Conservation (phyloP, 2,888 invertebrate species). For the Camponotus fellah region DNA sequence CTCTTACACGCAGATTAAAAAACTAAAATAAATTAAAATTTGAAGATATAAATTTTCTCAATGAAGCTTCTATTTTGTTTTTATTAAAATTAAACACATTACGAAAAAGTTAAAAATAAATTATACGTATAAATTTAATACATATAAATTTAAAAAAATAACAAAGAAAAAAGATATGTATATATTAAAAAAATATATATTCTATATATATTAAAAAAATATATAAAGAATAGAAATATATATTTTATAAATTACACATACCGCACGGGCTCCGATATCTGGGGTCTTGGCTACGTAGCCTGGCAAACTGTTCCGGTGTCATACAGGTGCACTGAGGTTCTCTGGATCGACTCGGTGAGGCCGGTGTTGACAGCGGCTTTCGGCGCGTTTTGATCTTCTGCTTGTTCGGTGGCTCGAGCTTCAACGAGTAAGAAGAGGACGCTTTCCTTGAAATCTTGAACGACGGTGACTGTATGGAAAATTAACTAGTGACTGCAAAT, state of each 20-base stretch:
- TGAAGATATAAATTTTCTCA: background rate
- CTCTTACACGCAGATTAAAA: background rate
- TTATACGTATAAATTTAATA: background rate
- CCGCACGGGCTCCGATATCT: conserved; percentile 89
- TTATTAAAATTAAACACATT: background rate
- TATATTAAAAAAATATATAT: background rate
- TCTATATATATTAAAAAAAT: background rate
- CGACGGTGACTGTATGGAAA: conserved; percentile 94
- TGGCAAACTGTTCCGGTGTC: conserved; percentile 96
- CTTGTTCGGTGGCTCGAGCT: conserved; percentile 95
- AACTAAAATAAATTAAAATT: background rate
- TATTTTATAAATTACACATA: conserved; percentile 58
- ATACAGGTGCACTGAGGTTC: conserved; percentile 98
- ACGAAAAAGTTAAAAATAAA: background rate
- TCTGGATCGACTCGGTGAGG: conserved; percentile 95
- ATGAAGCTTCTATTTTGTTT: background rate
- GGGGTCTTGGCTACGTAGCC: conserved; percentile 94
- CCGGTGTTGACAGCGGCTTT: conserved; percentile 97
- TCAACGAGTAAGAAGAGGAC: conserved; percentile 98
- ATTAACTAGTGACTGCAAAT: conserved; percentile 72
- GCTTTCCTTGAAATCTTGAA: conserved; percentile 99
- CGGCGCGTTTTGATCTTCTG: conserved; percentile 95
- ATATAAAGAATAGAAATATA: background rate
- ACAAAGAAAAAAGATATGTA: background rate
- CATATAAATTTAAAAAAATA: background rate